These are phyloP conservation scores for Eidolon dupreanum DNA, from an alignment of 2,797 vertebrate genomes.

Conservation along the genomic window DNA sequence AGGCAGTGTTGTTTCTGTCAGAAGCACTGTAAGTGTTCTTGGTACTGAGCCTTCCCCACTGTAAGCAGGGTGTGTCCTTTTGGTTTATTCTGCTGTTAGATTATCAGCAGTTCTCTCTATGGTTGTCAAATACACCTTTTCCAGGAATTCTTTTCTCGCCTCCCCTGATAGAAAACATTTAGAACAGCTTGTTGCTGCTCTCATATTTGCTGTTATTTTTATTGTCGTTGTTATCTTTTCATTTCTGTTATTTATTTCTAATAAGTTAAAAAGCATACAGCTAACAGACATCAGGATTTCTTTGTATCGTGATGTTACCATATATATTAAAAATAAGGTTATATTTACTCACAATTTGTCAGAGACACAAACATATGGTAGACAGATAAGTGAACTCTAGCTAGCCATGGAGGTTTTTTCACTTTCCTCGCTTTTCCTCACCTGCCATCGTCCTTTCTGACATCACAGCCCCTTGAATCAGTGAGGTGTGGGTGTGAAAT, in stretches of 20 bases:
- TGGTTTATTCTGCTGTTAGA: not conserved
- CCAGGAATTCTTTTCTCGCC: not conserved
- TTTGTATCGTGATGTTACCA: not conserved
- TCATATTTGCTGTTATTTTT: not conserved
- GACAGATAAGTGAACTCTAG: not conserved
- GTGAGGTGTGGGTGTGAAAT: not conserved
- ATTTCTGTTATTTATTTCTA: constrained; percentile 10
- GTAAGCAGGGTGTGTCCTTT: not conserved
- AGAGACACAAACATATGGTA: not conserved
- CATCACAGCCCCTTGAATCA: too few relatives aligned
- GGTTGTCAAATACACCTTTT: not conserved
- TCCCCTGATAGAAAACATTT: not conserved
- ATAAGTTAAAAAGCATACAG: not conserved
- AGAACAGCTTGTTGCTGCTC: not conserved
- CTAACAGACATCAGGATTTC: not conserved
- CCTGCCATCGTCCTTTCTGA: not conserved
- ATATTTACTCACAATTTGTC: not conserved
- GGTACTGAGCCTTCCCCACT: not conserved
- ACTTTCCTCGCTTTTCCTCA: not conserved
- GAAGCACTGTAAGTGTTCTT: not conserved
- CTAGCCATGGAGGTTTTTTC: not conserved
- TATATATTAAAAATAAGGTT: not conserved
- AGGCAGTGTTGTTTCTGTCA: not conserved
- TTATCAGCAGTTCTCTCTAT: not conserved
- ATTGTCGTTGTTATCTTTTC: not conserved